phyloP scores from a whole-genome alignment of 2,797 vertebrate genomes.

The Oreochromis mossambicus region DNA sequence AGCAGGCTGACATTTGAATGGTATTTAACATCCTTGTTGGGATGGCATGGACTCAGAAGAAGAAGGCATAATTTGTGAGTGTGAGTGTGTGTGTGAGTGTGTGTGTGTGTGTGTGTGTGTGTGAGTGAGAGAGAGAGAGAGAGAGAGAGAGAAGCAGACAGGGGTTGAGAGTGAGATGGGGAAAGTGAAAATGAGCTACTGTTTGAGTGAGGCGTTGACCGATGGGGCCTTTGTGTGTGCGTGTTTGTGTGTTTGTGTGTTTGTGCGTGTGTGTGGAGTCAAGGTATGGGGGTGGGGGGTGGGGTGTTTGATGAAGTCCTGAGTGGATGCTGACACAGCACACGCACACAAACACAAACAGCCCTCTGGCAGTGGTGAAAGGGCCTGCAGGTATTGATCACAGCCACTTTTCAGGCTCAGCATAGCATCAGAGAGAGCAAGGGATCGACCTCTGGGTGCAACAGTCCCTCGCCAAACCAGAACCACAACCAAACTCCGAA shows the following conservation, averaged over 20 bases:
- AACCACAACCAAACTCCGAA: slow-evolving; percentile 13
- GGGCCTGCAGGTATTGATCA: slow-evolving; percentile 77
- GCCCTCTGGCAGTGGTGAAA: slow-evolving; percentile 60
- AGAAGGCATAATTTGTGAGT: slow-evolving; percentile 7
- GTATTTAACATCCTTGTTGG: slow-evolving; percentile 77
- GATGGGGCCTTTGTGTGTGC: slow-evolving; percentile 15
- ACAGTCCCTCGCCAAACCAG: slow-evolving; percentile 25
- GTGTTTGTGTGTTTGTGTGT: slow-evolving; percentile 17
- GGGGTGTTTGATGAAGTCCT: slow-evolving; percentile 72
- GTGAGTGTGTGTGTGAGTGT: neutral
- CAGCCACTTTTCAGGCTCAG: slow-evolving; percentile 70
- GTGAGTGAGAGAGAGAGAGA: neutral
- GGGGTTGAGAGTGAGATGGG: neutral
- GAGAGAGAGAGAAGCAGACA: neutral
- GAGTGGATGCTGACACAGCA: slow-evolving; percentile 51
- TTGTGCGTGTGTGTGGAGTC: slow-evolving; percentile 3
- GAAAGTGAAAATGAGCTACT: slow-evolving; percentile 50
- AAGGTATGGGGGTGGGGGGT: neutral
- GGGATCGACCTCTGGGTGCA: slow-evolving; percentile 16
- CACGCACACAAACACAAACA: slow-evolving; percentile 36
- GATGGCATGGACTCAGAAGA: slow-evolving; percentile 33
- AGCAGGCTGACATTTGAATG: slow-evolving; percentile 76
- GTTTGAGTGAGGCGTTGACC: slow-evolving; percentile 36
- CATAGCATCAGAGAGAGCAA: slow-evolving; percentile 51
- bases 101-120: neutral